These are phyloP conservation scores for Cheiracanthium punctorium DNA, from an alignment of 2,888 invertebrate species.

Conservation along the genomic window DNA sequence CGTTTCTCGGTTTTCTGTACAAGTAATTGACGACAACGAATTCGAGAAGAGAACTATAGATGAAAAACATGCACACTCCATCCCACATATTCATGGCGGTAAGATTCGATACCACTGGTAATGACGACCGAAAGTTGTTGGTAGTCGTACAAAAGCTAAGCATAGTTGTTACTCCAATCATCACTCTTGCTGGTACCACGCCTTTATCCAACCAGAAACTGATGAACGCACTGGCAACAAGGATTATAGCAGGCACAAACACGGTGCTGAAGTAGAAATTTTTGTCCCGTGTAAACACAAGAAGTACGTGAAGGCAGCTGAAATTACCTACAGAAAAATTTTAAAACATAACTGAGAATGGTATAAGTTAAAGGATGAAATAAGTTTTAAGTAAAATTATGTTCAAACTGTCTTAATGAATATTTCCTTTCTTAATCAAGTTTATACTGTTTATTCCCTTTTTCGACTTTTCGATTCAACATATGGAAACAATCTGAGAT, in stretches of 20 bases:
- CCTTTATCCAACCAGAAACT: slow-evolving; percentile 99
- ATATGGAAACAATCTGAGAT: too few relatives aligned
- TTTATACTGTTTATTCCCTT: too few relatives aligned
- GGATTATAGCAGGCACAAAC: slow-evolving; percentile 96
- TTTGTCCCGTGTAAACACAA: slow-evolving; percentile 95
- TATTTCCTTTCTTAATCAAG: too few relatives aligned
- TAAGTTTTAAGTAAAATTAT: too few relatives aligned
- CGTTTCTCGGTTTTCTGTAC: slow-evolving; percentile 84
- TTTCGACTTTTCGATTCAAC: too few relatives aligned
- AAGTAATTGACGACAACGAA: slow-evolving; percentile 97
- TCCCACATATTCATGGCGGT: slow-evolving; percentile 98
- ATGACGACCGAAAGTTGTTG: slow-evolving; percentile 79
- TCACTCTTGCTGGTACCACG: slow-evolving; percentile 95
- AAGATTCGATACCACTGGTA: slow-evolving; percentile 94
- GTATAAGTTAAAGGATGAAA: too few relatives aligned
- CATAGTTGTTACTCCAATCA: slow-evolving; percentile 98
- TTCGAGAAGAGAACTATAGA: slow-evolving; percentile 93
- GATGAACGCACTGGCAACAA: slow-evolving; percentile 97
- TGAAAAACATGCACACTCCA: slow-evolving; percentile 92
- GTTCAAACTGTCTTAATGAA: too few relatives aligned
- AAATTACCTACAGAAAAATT: slow-evolving; percentile 80
- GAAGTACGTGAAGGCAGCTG: slow-evolving; percentile 94
- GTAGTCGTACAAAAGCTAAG: slow-evolving; percentile 96
- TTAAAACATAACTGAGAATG: too few relatives aligned
- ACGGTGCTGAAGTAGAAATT: slow-evolving; percentile 98